Percentiles rank a stretch among this genome's conserved stretches.
phyloP scores from a whole-genome alignment of 2,888 invertebrate genomes.

The Synanthedon tipuliformis region DNA sequence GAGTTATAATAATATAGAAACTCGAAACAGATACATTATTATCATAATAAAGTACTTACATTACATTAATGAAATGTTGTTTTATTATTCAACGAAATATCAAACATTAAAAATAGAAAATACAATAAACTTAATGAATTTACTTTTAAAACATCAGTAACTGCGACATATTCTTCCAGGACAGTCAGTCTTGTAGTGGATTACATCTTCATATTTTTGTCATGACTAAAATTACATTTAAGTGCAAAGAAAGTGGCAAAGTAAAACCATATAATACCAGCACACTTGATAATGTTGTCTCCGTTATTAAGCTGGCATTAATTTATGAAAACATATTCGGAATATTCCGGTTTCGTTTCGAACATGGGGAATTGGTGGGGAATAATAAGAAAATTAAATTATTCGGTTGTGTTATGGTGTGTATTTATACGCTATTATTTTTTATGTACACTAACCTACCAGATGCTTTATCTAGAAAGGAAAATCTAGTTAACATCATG shows the following conservation, averaged over 20 bases:
- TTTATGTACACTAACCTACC: not conserved
- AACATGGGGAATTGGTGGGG: not conserved
- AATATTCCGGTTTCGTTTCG: conserved; percentile 5
- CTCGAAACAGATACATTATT: too few relatives aligned
- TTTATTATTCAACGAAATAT: too few relatives aligned
- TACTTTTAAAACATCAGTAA: too few relatives aligned
- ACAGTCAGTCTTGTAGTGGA: too few relatives aligned
- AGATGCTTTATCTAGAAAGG: not conserved
- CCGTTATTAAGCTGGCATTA: not conserved
- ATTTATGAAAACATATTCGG: conserved; percentile 3
- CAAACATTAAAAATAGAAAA: too few relatives aligned
- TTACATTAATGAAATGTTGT: too few relatives aligned
- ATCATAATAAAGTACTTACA: too few relatives aligned
- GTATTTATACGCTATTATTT: not conserved
- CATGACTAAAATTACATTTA: not conserved
- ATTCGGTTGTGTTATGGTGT: conserved; percentile 2
- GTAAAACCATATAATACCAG: not conserved
- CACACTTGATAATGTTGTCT: not conserved
- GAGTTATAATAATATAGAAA: too few relatives aligned
- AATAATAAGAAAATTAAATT: conserved; percentile 2
- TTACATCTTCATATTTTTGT: too few relatives aligned
- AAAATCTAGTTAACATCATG: not conserved
- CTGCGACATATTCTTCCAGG: too few relatives aligned
- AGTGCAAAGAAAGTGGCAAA: not conserved
- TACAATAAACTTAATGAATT: too few relatives aligned